phyloP scores from a whole-genome alignment of 2,113 vertebrate genomes.

The Oenanthe oenanthe region DNA sequence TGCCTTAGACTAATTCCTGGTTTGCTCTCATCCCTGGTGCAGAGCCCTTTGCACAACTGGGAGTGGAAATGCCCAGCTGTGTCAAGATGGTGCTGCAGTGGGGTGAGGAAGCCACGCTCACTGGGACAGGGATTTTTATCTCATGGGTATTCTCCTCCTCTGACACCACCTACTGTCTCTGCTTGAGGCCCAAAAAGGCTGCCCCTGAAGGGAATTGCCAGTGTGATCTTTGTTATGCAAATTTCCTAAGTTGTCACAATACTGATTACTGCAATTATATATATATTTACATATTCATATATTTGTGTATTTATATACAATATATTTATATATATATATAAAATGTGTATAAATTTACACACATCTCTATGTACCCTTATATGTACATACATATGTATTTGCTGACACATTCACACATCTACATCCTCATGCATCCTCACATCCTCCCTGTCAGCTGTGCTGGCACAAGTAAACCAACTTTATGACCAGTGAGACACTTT shows the following conservation, averaged over 20 bases:
- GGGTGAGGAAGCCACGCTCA: not conserved
- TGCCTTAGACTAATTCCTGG: not conserved
- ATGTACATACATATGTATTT: not conserved
- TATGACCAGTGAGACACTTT: not conserved
- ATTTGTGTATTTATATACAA: too few species aligned
- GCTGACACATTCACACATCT: not conserved
- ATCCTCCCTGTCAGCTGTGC: not conserved
- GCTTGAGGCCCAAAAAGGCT: not conserved
- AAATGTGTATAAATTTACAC: not conserved
- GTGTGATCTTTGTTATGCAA: not conserved
- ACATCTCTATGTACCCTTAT: not conserved
- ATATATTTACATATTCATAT: too few species aligned
- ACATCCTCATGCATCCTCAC: not conserved
- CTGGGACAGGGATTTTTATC: not conserved
- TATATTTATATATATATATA: not conserved
- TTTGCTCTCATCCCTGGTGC: not conserved
- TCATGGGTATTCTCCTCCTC: not conserved
- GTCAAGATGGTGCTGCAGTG: not conserved
- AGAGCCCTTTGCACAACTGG: accelerated
- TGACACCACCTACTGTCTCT: not conserved
- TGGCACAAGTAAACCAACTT: not conserved
- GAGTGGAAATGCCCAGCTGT: not conserved
- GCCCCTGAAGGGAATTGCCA: not conserved
- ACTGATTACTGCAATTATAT: not conserved
- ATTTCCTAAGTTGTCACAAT: not conserved